Evolutionary conservation across 2,888 invertebrate species (phyloP), one percentile per base, ranked within the genome.

Genomic region (Drosophila setosimentum): DNA sequence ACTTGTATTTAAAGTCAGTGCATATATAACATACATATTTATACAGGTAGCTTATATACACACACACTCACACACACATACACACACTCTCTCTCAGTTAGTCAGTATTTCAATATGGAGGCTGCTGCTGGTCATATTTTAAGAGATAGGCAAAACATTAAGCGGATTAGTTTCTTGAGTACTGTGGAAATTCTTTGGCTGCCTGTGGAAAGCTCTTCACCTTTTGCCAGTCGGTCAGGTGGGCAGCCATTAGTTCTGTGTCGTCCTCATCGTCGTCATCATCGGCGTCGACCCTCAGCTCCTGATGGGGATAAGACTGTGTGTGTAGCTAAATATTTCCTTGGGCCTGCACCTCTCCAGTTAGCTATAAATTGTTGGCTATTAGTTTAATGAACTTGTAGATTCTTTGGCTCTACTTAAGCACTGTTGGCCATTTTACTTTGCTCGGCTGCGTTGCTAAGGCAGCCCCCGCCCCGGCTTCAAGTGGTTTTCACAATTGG

Each of bases 371-470:
- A 85, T 89, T 89, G 85, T 87, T 85, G 86, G 90, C 85, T 89
- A 89, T 85, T 85, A 89, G 90, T 85, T 85, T 87, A 85, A 89
- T 87, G 90, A 85, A 85, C 85, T 88, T 89, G 86, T 70, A 77
- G 83, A 73, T 75, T 71, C 74, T 72, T 79, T 76, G 76, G 68
- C 77, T 55, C 58, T 45, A 53, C 58, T 61, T 73, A 67, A 78
- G 83, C 64, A 65, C 72, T 65, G 63, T 63, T 74, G 67, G 60
- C 49, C 78, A 71, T 80, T 80, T 73, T 40, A 73, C 62, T 70
- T 42, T 60, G 69, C 68, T 48, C 27, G 37, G n/a, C 11, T 79
- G 53, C 54, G 32, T 51, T 50, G 59, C 68, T 5, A 51, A 49
- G 64, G 18, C 33, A 45, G 49, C 51, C 62, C n/a, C 48, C 21